phyloP scores from a whole-genome alignment of 2,888 invertebrate genomes.

The Laspeyria flexula region DNA sequence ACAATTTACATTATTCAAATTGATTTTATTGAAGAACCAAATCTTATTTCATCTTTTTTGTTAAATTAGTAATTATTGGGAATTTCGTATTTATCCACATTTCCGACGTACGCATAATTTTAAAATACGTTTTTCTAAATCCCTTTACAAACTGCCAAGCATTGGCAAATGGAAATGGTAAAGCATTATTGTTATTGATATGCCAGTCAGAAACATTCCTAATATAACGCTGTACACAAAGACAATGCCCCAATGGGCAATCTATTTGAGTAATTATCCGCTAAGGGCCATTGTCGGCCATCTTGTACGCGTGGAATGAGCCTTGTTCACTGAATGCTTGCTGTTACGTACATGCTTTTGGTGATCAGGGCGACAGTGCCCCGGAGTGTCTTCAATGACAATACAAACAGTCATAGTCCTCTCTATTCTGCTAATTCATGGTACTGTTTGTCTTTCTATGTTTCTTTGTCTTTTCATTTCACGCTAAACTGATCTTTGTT shows the following conservation, averaged over 20 bases:
- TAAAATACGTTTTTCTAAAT: not conserved
- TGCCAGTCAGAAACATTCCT: slow-evolving; percentile 65
- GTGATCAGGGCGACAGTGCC: slow-evolving; percentile 67
- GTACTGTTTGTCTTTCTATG: slow-evolving; percentile 35
- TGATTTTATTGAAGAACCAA: too few relatives aligned
- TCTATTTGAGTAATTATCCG: slow-evolving; percentile 86
- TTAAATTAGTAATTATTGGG: too few relatives aligned
- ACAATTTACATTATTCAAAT: slow-evolving; percentile 28
- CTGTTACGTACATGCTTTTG: slow-evolving; percentile 76
- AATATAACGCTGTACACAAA: slow-evolving; percentile 73
- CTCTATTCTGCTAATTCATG: slow-evolving; percentile 52
- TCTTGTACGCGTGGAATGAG: slow-evolving; percentile 83
- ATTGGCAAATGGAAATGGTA: slow-evolving; percentile 3
- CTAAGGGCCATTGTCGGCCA: slow-evolving; percentile 85
- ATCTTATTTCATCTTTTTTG: too few relatives aligned
- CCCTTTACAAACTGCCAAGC: not conserved
- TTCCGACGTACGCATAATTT: too few relatives aligned
- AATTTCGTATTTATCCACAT: too few relatives aligned
- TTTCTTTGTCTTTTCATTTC: slow-evolving; percentile 19
- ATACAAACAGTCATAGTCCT: slow-evolving; percentile 64
- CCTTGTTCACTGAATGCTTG: slow-evolving; percentile 78
- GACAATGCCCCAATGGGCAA: slow-evolving; percentile 85
- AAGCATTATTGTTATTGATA: slow-evolving; percentile 46
- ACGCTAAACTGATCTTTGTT: not conserved
- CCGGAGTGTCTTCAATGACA: slow-evolving; percentile 67